Percentiles rank a stretch among this genome's conserved stretches.
These are phyloP conservation scores for Andrena marginata DNA, from an alignment of 2,888 invertebrate genomes.

Conservation along the genomic window DNA sequence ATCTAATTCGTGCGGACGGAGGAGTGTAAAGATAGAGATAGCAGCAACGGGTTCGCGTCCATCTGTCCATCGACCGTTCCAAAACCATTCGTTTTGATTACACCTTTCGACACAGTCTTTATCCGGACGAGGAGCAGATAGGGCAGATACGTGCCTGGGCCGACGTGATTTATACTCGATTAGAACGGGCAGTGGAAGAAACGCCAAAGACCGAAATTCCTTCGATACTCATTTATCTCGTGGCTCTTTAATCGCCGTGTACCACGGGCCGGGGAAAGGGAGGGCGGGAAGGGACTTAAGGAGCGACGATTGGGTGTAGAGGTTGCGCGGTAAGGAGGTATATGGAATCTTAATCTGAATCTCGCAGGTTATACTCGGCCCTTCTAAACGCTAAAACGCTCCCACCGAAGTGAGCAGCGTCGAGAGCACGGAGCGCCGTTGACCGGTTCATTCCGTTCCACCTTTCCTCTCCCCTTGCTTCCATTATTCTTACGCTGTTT, in stretches of 20 bases:
- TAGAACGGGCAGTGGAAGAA: conserved; percentile 29
- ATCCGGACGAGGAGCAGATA: conserved; percentile 26
- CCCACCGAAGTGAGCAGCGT: conserved; percentile 43
- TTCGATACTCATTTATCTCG: conserved; percentile 69
- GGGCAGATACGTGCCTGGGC: conserved; percentile 12
- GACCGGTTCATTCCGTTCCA: conserved; percentile 68
- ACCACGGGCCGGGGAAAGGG: conserved; percentile 22
- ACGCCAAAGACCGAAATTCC: conserved; percentile 67
- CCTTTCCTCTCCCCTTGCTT: conserved; percentile 14
- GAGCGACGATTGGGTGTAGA: background rate
- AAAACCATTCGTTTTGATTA: conserved; percentile 56
- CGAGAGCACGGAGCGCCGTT: conserved; percentile 37
- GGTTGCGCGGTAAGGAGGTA: conserved; percentile 2
- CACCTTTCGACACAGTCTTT: conserved; percentile 35
- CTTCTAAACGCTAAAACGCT: conserved; percentile 74
- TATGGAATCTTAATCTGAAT: conserved; percentile 73
- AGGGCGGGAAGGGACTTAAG: conserved; percentile 4
- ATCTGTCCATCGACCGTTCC: conserved; percentile 13
- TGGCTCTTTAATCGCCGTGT: conserved; percentile 61
- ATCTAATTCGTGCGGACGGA: background rate
- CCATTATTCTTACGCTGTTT: background rate
- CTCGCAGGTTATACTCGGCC: conserved; percentile 67
- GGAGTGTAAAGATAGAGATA: conserved; percentile 16
- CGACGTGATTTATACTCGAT: conserved; percentile 58
- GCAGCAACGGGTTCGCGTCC: conserved; percentile 16